These are phyloP conservation scores for Emydoidea blandingii DNA, from an alignment of 2,797 vertebrate genomes.

Conservation along the genomic window DNA sequence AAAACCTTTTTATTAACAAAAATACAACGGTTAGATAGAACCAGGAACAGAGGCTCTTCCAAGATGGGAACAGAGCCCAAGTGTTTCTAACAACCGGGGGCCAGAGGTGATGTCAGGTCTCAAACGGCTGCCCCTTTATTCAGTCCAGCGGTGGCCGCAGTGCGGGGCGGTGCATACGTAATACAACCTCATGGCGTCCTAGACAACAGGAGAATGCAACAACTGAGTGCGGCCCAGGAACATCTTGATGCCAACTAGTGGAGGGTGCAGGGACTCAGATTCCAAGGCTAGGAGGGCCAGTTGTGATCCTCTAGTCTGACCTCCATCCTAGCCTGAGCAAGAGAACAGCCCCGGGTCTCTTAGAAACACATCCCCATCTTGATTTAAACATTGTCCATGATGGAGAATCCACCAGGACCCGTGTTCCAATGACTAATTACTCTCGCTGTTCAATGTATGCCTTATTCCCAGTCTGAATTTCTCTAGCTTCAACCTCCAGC, in stretches of 20 bases:
- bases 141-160: constrained; percentile 96
- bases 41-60: not conserved
- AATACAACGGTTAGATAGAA: not conserved
- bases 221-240: not conserved
- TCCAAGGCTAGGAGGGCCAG: not conserved
- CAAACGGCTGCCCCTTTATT: constrained; percentile 76
- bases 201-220: not conserved
- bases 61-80: not conserved
- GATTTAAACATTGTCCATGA: not conserved
- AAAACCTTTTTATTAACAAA: not conserved
- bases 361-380: too few species aligned
- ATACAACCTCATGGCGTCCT: constrained; percentile 97
- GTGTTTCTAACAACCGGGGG: not conserved
- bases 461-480: not conserved
- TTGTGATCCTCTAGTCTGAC: not conserved
- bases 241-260: not conserved
- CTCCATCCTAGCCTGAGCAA: not conserved
- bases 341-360: not conserved
- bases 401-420: not conserved
- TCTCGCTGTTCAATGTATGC: not conserved
- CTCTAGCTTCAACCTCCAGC: not conserved
- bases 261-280: not conserved
- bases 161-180: constrained; percentile 96
- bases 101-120: rapidly evolving
- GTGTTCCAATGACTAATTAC: not conserved